Evolutionary conservation across 2,797 vertebrate species (phyloP).

Genomic region (Notoglanidium macrostoma): DNA sequence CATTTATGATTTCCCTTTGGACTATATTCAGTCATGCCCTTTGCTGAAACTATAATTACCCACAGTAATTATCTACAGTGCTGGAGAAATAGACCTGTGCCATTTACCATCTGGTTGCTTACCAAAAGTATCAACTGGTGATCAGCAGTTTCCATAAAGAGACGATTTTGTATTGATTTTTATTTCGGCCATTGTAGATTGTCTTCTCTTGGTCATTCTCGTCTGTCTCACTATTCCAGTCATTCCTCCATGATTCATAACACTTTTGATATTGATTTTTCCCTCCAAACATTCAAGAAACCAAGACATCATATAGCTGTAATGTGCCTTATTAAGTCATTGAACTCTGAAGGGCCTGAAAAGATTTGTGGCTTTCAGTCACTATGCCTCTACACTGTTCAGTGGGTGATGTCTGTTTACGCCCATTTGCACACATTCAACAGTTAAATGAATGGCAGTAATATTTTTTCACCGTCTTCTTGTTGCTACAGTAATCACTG

Average conservation of each 20-base stretch:
- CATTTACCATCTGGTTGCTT: conserved; percentile 13
- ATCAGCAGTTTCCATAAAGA: not conserved
- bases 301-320: conserved; percentile 52
- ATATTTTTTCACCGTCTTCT: not conserved
- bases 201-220: conserved; percentile 29
- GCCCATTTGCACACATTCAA: conserved; percentile 1
- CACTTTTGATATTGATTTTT: conserved; percentile 54
- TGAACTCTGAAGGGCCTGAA: conserved; percentile 49
- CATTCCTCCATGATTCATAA: conserved; percentile 68
- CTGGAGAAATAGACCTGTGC: not conserved
- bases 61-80: conserved; percentile 20
- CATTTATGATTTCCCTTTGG: conserved; percentile 18
- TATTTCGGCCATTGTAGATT: conserved; percentile 8
- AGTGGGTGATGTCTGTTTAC: conserved; percentile 15
- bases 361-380: conserved; percentile 45
- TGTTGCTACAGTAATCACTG: not conserved
- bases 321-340: conserved; percentile 54
- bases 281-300: conserved; percentile 60
- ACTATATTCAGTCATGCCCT: conserved; percentile 17
- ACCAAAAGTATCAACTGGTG: not conserved
- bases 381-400: conserved; percentile 13
- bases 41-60: conserved; percentile 37
- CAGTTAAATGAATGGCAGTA: not conserved
- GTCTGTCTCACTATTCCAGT: conserved; percentile 39
- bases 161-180: conserved; percentile 12